Conservation (phyloP, 2,888 invertebrate genomes). For the Campoletis raptor region DNA sequence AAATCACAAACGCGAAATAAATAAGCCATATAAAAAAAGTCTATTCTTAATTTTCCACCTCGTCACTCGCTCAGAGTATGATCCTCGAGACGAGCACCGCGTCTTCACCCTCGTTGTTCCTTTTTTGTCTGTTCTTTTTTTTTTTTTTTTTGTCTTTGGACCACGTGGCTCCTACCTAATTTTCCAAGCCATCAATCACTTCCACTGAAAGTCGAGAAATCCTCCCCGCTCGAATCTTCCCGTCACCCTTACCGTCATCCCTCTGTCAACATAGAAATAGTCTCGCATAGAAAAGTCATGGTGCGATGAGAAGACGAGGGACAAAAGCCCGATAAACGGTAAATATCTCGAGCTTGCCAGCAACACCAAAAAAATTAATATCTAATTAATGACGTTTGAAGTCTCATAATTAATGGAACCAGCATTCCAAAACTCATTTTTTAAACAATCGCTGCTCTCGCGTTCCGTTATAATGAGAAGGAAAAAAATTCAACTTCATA, state of each 20-base stretch:
- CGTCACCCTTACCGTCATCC: constrained; percentile 29
- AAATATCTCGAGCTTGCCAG: constrained; percentile 1
- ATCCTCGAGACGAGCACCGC: constrained; percentile 60
- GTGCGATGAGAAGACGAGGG: not conserved
- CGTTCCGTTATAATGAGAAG: not conserved
- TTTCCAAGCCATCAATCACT: constrained; percentile 75
- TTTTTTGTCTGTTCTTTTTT: constrained; percentile 10
- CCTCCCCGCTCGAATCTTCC: constrained; percentile 41
- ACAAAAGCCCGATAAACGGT: not conserved
- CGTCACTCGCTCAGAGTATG: constrained; percentile 50
- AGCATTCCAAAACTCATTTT: not conserved
- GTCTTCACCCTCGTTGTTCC: constrained; percentile 52
- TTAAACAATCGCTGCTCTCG: not conserved
- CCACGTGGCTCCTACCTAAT: constrained; percentile 69
- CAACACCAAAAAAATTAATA: not conserved
- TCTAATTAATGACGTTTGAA: not conserved
- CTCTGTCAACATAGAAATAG: constrained; percentile 2
- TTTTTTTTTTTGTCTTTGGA: constrained; percentile 31
- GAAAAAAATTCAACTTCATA: not conserved
- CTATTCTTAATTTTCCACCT: constrained; percentile 69
- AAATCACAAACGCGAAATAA: not conserved
- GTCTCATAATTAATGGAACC: not conserved
- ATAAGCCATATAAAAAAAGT: constrained; percentile 6
- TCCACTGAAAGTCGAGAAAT: constrained; percentile 58
- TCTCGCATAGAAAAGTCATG: not conserved